phyloP scores from a whole-genome alignment of 1,140 invertebrate species.

The Maniola jurtina region DNA sequence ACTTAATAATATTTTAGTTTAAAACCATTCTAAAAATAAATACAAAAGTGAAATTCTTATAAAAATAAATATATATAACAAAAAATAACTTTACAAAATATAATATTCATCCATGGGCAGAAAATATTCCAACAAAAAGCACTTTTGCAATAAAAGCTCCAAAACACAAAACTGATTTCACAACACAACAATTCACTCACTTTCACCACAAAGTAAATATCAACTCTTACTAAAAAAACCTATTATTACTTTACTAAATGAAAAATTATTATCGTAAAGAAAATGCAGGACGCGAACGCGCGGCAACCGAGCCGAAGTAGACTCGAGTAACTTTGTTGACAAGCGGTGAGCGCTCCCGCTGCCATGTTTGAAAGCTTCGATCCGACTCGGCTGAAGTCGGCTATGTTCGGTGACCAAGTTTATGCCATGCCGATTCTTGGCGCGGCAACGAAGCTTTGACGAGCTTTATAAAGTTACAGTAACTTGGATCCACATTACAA shows the following conservation, averaged over 20 bases:
- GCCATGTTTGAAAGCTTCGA: slow-evolving; percentile 66
- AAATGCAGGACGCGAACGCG: slow-evolving; percentile 41
- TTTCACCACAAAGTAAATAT: slow-evolving; percentile 24
- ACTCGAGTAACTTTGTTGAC: slow-evolving; percentile 72
- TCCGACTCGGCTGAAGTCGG: slow-evolving; percentile 51
- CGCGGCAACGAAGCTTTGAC: slow-evolving; percentile 2
- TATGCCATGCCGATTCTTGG: background rate
- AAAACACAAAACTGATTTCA: slow-evolving; percentile 22
- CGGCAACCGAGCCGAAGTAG: slow-evolving; percentile 45
- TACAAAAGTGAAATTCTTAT: too few relatives aligned
- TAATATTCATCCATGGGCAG: slow-evolving; percentile 14
- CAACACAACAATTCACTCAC: slow-evolving; percentile 23
- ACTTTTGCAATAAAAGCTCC: slow-evolving; percentile 13
- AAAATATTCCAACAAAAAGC: slow-evolving; percentile 29
- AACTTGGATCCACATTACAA: too few relatives aligned
- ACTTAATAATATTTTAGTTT: background rate
- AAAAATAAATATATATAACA: too few relatives aligned
- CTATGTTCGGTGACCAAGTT: slow-evolving; percentile 36
- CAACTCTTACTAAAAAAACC: slow-evolving; percentile 13
- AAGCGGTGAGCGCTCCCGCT: slow-evolving; percentile 57
- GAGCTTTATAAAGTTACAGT: background rate
- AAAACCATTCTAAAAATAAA: too few relatives aligned
- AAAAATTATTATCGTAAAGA: slow-evolving; percentile 23
- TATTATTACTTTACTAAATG: slow-evolving; percentile 19
- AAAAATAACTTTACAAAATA: slow-evolving; percentile 15